Conservation (phyloP, 2,113 vertebrate species). For the Tychaedon coryphoeus region DNA sequence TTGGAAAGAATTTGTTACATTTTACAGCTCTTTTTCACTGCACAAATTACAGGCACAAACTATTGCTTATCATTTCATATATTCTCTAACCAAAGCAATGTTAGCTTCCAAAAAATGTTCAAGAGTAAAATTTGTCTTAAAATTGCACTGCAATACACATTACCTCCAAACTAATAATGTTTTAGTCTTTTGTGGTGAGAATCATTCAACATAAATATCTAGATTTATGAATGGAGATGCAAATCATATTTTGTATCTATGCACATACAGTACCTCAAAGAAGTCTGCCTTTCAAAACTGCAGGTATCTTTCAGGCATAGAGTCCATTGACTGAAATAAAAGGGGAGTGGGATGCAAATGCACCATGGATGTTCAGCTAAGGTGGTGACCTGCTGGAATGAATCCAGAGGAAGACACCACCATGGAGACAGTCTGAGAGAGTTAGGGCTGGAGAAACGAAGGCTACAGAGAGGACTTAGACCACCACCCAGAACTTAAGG, state of each 20-base stretch:
- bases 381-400: no score
- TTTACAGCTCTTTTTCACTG: not conserved
- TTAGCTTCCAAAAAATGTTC: not conserved
- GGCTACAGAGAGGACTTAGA: not conserved
- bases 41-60: not conserved
- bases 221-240: not conserved
- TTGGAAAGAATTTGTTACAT: not conserved
- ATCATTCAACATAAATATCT: not conserved
- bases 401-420: not conserved
- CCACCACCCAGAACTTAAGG: not conserved
- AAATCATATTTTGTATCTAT: not conserved
- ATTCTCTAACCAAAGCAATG: not conserved
- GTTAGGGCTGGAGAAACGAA: rapidly evolving
- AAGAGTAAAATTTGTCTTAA: not conserved
- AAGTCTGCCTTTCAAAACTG: not conserved
- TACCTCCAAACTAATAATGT: not conserved
- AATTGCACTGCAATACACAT: not conserved
- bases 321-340: not conserved
- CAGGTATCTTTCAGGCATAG: not conserved
- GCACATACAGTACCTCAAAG: not conserved
- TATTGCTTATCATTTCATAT: not conserved
- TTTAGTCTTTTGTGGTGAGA: not conserved
- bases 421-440: not conserved
- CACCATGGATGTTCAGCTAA: not conserved
- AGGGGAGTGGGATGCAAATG: rapidly evolving